Conservation (phyloP, 1,140 invertebrate species). For the Capitella teleta region DNA sequence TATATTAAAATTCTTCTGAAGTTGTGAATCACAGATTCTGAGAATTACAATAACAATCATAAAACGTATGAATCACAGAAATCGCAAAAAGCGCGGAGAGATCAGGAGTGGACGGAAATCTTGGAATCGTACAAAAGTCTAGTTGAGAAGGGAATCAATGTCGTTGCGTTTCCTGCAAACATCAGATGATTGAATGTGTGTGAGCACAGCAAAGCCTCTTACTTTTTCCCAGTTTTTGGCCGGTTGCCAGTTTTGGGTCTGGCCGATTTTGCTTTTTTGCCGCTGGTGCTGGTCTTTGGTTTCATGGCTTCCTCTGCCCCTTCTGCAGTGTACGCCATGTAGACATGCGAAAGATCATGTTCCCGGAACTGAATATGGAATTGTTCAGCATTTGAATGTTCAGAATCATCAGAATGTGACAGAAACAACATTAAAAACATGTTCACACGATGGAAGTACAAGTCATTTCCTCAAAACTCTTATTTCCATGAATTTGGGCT, state of each 20-base stretch:
- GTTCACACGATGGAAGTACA: background rate
- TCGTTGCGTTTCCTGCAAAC: too few species aligned
- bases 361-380: conserved; percentile 24
- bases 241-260: conserved; percentile 31
- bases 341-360: conserved; percentile 41
- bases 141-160: too few species aligned
- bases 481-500: background rate
- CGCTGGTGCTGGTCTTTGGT: conserved; percentile 13
- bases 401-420: background rate
- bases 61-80: too few species aligned
- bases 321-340: conserved; percentile 43
- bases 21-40: too few species aligned
- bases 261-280: too few species aligned
- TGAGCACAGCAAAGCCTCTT: too few species aligned
- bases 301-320: conserved; percentile 26
- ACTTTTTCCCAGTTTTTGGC: conserved; percentile 41
- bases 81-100: too few species aligned
- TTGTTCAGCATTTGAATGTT: background rate
- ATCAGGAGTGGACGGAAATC: too few species aligned
- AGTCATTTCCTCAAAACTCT: background rate
- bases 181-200: too few species aligned
- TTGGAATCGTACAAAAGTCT: too few species aligned
- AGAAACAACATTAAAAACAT: background rate
- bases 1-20: too few species aligned
- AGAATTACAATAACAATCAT: too few species aligned